Evolutionary conservation across 2,113 vertebrate species (phyloP).

Genomic region (Pluvialis apricaria): DNA sequence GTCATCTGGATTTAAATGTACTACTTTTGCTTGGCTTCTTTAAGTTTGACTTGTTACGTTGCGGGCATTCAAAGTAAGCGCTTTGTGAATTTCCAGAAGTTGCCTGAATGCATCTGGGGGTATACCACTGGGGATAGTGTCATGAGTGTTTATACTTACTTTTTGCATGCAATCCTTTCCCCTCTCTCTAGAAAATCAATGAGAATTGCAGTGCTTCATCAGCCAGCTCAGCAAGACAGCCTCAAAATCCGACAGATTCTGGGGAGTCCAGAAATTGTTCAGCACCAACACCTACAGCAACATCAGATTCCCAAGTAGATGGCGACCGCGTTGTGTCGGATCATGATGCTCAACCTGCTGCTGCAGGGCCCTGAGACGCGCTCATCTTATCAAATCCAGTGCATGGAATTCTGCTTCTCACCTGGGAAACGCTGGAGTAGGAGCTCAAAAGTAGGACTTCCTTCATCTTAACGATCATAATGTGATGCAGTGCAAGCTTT

Average conservation of each 20-base stretch:
- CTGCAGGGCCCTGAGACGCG: conserved; percentile 44
- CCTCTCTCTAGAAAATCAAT: conserved; percentile 66
- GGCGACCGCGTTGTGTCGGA: not conserved
- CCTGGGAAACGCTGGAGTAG: conserved; percentile 36
- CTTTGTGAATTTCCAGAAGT: conserved; percentile 10
- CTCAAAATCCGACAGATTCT: conserved; percentile 20
- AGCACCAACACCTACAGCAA: conserved; percentile 29
- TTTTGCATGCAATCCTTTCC: not conserved
- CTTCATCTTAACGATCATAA: conserved; percentile 46
- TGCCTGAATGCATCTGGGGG: conserved; percentile 17
- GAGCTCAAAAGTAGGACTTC: conserved; percentile 53
- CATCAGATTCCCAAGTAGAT: conserved; percentile 37
- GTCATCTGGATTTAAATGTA: conserved; percentile 18
- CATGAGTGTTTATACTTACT: not conserved
- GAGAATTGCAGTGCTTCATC: conserved; percentile 51
- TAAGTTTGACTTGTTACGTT: conserved; percentile 1
- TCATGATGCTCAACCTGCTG: not conserved
- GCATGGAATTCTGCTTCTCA: conserved; percentile 67
- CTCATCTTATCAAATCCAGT: conserved; percentile 31
- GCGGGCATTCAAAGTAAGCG: not conserved
- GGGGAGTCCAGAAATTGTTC: conserved; percentile 36
- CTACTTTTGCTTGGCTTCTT: conserved; percentile 35
- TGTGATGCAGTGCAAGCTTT: conserved; percentile 61
- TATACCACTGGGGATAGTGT: not conserved
- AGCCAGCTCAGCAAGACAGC: conserved; percentile 18